Percentiles rank a stretch among this genome's conserved stretches.
These are phyloP conservation scores for Callyntrura guangdongensis DNA, from an alignment of 2,888 invertebrate genomes.

Conservation along the genomic window DNA sequence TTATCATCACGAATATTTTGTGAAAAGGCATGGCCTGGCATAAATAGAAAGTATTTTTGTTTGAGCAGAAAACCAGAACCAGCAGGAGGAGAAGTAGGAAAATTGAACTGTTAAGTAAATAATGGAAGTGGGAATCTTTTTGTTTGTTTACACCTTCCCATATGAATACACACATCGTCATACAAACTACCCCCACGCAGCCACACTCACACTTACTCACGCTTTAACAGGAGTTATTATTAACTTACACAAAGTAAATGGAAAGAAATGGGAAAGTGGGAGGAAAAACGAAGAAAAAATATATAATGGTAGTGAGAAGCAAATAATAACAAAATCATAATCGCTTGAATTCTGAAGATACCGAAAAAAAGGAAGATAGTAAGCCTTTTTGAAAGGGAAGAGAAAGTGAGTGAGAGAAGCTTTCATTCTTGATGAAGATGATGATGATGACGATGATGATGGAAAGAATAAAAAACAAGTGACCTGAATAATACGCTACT, in stretches of 20 bases:
- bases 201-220: conserved; percentile 25
- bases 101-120: conserved; percentile 64
- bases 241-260: background rate
- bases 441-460: conserved; percentile 50
- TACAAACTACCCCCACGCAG: background rate
- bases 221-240: background rate
- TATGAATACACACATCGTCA: background rate
- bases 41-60: conserved; percentile 56
- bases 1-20: conserved; percentile 10
- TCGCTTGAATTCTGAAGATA: conserved; percentile 17
- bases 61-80: background rate
- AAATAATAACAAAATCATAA: conserved; percentile 55
- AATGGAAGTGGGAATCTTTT: conserved; percentile 46
- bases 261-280: background rate
- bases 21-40: conserved; percentile 57
- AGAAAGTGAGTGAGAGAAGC: background rate
- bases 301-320: conserved; percentile 11
- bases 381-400: background rate
- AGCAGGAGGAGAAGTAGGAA: conserved; percentile 27
- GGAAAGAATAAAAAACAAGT: conserved; percentile 50
- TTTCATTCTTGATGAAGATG: background rate
- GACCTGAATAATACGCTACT: conserved; percentile 55
- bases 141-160: conserved; percentile 34
- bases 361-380: background rate
- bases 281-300: background rate